These are phyloP conservation scores for Hirtodrosophila confusa DNA, from an alignment of 2,888 invertebrate genomes.

Conservation along the genomic window DNA sequence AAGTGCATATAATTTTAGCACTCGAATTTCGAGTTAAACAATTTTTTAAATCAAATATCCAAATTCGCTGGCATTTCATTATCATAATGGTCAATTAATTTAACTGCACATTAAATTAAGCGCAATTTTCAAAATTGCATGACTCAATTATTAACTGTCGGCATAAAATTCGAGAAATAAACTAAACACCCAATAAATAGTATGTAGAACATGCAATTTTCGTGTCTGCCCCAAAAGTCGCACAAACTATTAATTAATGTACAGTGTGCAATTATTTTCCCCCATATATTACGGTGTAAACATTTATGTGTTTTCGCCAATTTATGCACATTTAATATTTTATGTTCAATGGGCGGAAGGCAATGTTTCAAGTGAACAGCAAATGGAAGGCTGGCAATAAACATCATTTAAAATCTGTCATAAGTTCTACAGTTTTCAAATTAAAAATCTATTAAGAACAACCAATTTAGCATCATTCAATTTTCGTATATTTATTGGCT, in stretches of 20 bases:
- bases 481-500: conserved; percentile 9
- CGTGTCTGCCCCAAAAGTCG: conserved; percentile 24
- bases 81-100: conserved; percentile 56
- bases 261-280: conserved; percentile 54
- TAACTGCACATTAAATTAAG: conserved; percentile 9
- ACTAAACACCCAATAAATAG: conserved; percentile 20
- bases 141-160: conserved; percentile 62
- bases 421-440: conserved; percentile 11
- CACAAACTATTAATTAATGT: conserved; percentile 66
- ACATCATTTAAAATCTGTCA: conserved; percentile 11
- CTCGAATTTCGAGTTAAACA: not conserved
- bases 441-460: conserved; percentile 14
- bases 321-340: conserved; percentile 33
- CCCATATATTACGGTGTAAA: conserved; percentile 35
- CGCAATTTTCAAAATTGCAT: conserved; percentile 27
- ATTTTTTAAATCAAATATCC: not conserved
- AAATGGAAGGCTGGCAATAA: conserved; percentile 1
- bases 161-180: conserved; percentile 17
- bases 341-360: conserved; percentile 9
- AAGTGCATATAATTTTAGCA: not conserved
- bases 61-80: conserved; percentile 28
- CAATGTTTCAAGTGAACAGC: not conserved
- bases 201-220: conserved; percentile 34
- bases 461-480: conserved; percentile 18
- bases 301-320: conserved; percentile 29